Base-by-base conservation (phyloP, 2,113 vertebrate species). In the Reinhardtius hippoglossoides region DNA sequence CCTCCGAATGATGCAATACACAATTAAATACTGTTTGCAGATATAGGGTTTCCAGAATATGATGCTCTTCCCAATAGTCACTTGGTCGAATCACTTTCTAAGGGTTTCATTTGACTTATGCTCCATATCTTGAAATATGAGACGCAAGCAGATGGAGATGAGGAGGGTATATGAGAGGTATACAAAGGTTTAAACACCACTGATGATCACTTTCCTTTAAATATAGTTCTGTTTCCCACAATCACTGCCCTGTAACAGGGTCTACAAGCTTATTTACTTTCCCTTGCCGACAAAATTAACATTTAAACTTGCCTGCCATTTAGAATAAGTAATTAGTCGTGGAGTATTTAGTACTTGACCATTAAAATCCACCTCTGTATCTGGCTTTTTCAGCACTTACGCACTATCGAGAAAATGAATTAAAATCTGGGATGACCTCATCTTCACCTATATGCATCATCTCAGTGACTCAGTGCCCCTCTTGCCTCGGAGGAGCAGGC, bases 371-470 rank as follows among this genome's bases (percentile, higher is more conserved):
- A 68, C 21, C 35, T 56, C 15, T 71, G 26, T 16, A 68, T 71
- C 60, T 78, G 63, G 56, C 48, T 74, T 55, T 57, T 59, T 58
- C 62, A 72, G 59, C 59, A 20, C 59, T 66, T 55, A 20, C 16
- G 37, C 23, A 20, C 54, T 12, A 5, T 60, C 54, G 65, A 69
- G 65, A 81, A 5, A 67, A 78, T 59, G 27, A 50, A 70, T 40
- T 81, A 23, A 23, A 60, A 80, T 80, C 71, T 70, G 50, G 31
- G 23, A 74, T 79, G 73, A 89, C 60, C 75, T 86, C 76, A 76
- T 84, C 77, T 73, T 78, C 56, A 71, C 77, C 67, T 56, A 66
- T 56, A 66, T 9, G 27, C 59, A 69, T 83, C 63, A 82, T 84
- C 69, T 72, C 79, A 59, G 24, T 78, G 71, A 85, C 57, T 82